Base-by-base conservation (phyloP, 2,113 vertebrate species). In the Trichechus manatus region DNA sequence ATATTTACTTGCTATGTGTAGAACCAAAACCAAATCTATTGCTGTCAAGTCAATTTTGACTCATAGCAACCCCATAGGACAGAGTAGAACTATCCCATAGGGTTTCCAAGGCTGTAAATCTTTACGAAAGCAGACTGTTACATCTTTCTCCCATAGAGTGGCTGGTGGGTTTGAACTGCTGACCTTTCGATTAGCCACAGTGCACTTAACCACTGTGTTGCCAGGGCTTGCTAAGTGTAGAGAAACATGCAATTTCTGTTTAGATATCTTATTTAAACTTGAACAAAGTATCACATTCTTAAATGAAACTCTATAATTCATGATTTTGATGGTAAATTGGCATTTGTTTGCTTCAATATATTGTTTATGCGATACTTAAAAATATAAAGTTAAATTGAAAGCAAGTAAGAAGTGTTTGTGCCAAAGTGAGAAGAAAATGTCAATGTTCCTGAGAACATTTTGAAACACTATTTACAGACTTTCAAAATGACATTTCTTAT, bases 311-410 rank as follows among this genome's bases (percentile, higher is more conserved):
- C 6, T 20, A 39, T 9, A n/a, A 1, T 1, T 22, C 22, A 75
- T 61, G 19, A 78, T 63, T 96, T 66, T 72, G 36, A 86, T 94
- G 9, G 66, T 64, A 61, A 83, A 64, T 19, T 20, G 13, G 86
- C 27, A 72, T 70, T n/a, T 78, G 17, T 92, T 81, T 85, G 6
- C 74, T 88, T 86, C 5, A 86, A 25, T 31, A 2, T 82, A 19
- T 44, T 92, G 64, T 50, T 83, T 61, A 75, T 39, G 86, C n/a
- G 10, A 70, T 13, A 72, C 29, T 82, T 72, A 87, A 92, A 80
- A 11, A 11, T 59, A 68, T 63, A 53, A 95, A 91, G 11, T 56
- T 83, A 93, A 87, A 83, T 68, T 78, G 59, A 92, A 94, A 56
- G 81, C 2, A 70, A 84, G 0, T 86, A 66, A 82, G 6, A 87